A percentile compares a stretch with the other conserved stretches of the same genome.
Conservation (phyloP, 2,797 vertebrate species). For the Malurus leucopterus region DNA sequence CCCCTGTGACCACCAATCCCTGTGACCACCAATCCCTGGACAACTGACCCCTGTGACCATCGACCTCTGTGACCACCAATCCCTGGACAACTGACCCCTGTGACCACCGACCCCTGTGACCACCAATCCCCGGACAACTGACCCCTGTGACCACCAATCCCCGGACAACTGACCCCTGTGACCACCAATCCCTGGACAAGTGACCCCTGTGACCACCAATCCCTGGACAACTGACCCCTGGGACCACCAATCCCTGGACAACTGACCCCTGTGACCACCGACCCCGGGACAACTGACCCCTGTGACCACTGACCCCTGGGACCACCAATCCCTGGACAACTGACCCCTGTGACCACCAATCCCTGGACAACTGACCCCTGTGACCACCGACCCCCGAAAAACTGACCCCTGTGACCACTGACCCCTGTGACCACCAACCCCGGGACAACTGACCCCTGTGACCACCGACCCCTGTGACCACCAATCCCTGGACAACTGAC, state of each 20-base stretch:
- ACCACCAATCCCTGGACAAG: too few relatives aligned
- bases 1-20: not conserved
- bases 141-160: not conserved
- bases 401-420: not conserved
- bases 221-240: too few relatives aligned
- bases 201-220: fast-evolving
- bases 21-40: fast-evolving
- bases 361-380: too few relatives aligned
- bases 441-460: too few relatives aligned
- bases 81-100: too few relatives aligned
- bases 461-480: fast-evolving
- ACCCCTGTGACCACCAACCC: not conserved
- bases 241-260: fast-evolving
- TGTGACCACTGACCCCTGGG: not conserved
- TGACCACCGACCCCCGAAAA: too few relatives aligned
- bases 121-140: fast-evolving
- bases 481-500: fast-evolving
- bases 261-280: too few relatives aligned
- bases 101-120: fast-evolving
- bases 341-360: not conserved
- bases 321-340: too few relatives aligned
- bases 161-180: too few relatives aligned
- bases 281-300: too few relatives aligned
- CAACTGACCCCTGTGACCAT: too few relatives aligned
- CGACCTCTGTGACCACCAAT: fast-evolving